A percentile compares a stretch with the other conserved stretches of the same genome.
phyloP scores from a whole-genome alignment of 2,113 vertebrate genomes.

The Gadus chalcogrammus region DNA sequence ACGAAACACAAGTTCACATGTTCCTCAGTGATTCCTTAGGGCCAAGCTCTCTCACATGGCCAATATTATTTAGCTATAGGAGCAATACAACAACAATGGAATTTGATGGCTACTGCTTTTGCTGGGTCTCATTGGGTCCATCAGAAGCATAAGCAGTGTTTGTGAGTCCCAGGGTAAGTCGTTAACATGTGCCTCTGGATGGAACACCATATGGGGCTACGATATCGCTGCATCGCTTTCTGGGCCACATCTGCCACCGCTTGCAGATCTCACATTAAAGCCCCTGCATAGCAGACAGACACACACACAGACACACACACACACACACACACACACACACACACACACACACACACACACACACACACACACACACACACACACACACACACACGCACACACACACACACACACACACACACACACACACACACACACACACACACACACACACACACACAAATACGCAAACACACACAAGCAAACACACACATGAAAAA shows the following conservation, averaged over 20 bases:
- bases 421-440: slow-evolving; percentile 5
- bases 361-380: slow-evolving; percentile 5
- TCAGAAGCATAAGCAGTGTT: too few relatives aligned
- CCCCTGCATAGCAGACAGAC: neutral
- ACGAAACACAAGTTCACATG: too few relatives aligned
- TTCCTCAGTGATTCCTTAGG: too few relatives aligned
- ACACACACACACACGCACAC: slow-evolving; percentile 5
- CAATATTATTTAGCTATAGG: too few relatives aligned
- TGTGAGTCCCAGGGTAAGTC: too few relatives aligned
- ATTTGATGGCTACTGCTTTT: too few relatives aligned
- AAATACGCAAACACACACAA: neutral
- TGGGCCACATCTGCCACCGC: slow-evolving; percentile 19
- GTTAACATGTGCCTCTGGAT: slow-evolving; percentile 6
- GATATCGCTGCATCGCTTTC: slow-evolving; percentile 9
- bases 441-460: neutral
- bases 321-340: neutral
- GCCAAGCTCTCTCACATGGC: too few relatives aligned
- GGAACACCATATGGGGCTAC: slow-evolving; percentile 5
- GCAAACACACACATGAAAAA: neutral
- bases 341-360: neutral
- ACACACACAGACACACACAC: neutral
- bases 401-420: neutral
- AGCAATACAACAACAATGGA: too few relatives aligned
- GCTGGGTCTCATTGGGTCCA: too few relatives aligned
- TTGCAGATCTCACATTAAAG: neutral